A percentile compares a stretch with the other conserved stretches of the same genome.
phyloP scores from a whole-genome alignment of 2,797 vertebrate species.

The Oreochromis grahami region DNA sequence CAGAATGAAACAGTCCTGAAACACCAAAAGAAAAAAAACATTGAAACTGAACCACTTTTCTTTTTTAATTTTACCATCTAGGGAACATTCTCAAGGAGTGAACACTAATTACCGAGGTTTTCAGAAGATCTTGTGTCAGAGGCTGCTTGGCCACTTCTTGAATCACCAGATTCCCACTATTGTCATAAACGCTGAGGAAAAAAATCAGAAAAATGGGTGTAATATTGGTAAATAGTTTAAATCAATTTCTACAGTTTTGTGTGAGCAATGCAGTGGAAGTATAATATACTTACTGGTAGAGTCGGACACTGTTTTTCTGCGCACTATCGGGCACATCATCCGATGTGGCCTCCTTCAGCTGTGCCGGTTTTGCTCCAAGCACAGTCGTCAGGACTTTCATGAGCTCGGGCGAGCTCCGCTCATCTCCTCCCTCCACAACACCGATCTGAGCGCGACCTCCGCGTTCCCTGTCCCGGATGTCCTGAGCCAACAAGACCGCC shows the following conservation, averaged over 20 bases:
- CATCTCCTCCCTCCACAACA: slow-evolving; percentile 75
- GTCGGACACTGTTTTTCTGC: slow-evolving; percentile 75
- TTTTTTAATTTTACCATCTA: background rate
- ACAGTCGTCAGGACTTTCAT: slow-evolving; percentile 84
- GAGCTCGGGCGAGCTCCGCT: slow-evolving; percentile 79
- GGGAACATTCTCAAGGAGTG: background rate
- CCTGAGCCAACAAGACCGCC: slow-evolving; percentile 82
- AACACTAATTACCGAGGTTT: slow-evolving; percentile 73
- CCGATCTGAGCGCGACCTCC: slow-evolving; percentile 85
- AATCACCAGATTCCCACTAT: slow-evolving; percentile 80
- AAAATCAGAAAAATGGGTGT: background rate
- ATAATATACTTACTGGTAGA: slow-evolving; percentile 79
- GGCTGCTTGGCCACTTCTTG: slow-evolving; percentile 87
- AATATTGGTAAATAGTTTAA: background rate
- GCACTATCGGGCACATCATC: slow-evolving; percentile 62
- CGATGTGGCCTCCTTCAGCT: slow-evolving; percentile 63
- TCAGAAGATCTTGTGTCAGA: slow-evolving; percentile 85
- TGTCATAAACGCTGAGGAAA: slow-evolving; percentile 81
- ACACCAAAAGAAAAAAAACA: background rate
- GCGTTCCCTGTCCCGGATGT: slow-evolving; percentile 86
- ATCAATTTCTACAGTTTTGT: background rate
- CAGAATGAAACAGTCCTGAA: slow-evolving; percentile 86
- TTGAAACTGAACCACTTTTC: background rate
- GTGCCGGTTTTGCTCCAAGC: slow-evolving; percentile 74
- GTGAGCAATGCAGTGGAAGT: background rate